These are phyloP conservation scores for Galemys pyrenaicus DNA, from an alignment of 2,113 vertebrate species.

Conservation along the genomic window DNA sequence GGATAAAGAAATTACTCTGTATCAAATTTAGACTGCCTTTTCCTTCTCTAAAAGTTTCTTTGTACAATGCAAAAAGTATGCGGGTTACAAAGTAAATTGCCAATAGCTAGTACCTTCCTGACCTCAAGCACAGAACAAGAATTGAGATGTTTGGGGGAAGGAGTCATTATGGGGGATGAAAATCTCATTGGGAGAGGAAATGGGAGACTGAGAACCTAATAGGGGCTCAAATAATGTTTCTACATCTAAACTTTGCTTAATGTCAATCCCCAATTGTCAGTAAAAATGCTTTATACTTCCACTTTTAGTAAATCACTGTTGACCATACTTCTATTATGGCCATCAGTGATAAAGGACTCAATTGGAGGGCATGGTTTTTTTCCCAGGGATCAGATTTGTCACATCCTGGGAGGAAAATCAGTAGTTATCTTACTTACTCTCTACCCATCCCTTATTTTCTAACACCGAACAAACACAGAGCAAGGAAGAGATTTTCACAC, in stretches of 20 bases:
- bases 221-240: not conserved
- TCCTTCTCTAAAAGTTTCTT: not conserved
- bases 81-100: not conserved
- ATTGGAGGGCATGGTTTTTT: not conserved
- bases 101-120: not conserved
- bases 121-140: not conserved
- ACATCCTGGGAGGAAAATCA: not conserved
- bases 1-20: not conserved
- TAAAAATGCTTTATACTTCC: not conserved
- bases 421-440: not conserved
- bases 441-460: not conserved
- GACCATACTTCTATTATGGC: not conserved
- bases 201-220: not conserved
- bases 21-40: not conserved
- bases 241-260: not conserved
- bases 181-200: not conserved
- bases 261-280: not conserved
- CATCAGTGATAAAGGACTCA: not conserved
- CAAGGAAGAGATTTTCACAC: not conserved
- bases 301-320: not conserved
- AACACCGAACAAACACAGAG: not conserved
- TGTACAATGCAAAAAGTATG: not conserved
- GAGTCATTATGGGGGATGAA: not conserved
- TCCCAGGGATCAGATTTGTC: not conserved
- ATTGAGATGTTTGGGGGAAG: not conserved